phyloP scores from a whole-genome alignment of 1,140 invertebrate genomes.

The Nebria ingens region DNA sequence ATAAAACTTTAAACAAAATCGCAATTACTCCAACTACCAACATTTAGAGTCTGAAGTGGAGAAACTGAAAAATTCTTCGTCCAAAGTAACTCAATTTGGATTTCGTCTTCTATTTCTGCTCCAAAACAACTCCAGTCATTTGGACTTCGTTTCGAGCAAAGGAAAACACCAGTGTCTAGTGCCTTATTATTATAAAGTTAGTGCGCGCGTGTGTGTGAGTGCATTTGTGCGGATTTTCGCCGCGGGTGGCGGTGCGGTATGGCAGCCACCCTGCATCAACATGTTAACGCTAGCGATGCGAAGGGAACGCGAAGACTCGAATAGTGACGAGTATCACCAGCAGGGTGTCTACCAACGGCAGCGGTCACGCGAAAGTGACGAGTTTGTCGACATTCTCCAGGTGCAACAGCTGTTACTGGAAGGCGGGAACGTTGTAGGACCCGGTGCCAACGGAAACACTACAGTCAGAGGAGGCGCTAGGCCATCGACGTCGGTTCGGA shows the following conservation, averaged over 20 bases:
- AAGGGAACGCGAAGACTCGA: slow-evolving; percentile 27
- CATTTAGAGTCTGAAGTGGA: no score
- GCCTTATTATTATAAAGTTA: slow-evolving; percentile 11
- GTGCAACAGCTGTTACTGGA: slow-evolving; percentile 47
- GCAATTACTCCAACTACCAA: no score
- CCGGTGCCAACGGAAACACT: slow-evolving; percentile 4
- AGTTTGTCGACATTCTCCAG: slow-evolving; percentile 50
- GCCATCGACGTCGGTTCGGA: neutral
- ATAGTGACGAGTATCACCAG: slow-evolving; percentile 14
- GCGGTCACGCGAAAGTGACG: slow-evolving; percentile 32
- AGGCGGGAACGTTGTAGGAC: slow-evolving; percentile 23
- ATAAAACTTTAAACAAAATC: no score
- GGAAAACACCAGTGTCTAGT: no score
- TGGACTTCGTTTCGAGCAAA: no score
- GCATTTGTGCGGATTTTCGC: neutral
- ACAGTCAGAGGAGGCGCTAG: slow-evolving; percentile 21
- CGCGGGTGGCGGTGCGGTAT: slow-evolving; percentile 17
- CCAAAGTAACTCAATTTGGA: no score
- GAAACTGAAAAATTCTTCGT: no score
- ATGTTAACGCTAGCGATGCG: slow-evolving; percentile 33
- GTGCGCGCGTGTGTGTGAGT: slow-evolving; percentile 9
- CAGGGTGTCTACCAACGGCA: slow-evolving; percentile 17
- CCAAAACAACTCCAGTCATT: no score
- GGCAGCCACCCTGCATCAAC: slow-evolving; percentile 22
- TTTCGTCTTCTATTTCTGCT: no score